Conservation (phyloP, 2,797 vertebrate species). For the Urophycis tenuis region DNA sequence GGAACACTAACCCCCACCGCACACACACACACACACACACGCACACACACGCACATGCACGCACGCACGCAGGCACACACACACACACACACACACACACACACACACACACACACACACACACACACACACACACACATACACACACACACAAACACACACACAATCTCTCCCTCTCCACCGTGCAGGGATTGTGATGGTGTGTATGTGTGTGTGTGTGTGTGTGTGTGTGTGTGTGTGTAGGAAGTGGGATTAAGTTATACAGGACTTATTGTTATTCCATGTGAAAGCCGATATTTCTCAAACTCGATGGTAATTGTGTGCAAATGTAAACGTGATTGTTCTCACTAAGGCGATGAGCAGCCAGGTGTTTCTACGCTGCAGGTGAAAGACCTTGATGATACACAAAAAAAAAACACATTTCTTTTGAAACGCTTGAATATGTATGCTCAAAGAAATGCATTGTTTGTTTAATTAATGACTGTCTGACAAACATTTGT, state of each 20-base stretch:
- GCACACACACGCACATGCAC: neutral
- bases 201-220: conserved; percentile 8
- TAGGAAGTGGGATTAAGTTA: conserved; percentile 12
- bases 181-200: neutral
- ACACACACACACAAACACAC: neutral
- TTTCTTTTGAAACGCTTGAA: neutral
- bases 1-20: conserved; percentile 21
- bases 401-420: neutral
- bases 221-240: neutral
- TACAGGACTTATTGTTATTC: conserved; percentile 12
- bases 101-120: neutral
- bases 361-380: neutral
- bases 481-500: neutral
- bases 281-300: conserved; percentile 28
- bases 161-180: neutral
- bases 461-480: neutral
- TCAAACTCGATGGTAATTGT: conserved; percentile 6
- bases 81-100: neutral
- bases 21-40: neutral
- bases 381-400: neutral
- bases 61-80: neutral
- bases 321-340: conserved; percentile 3
- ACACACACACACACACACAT: neutral
- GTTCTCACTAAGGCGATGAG: neutral
- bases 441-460: neutral